Evolutionary conservation across 2,113 vertebrate genomes (phyloP), one percentile per base, ranked within the genome.

Genomic region (Pteronura brasiliensis): DNA sequence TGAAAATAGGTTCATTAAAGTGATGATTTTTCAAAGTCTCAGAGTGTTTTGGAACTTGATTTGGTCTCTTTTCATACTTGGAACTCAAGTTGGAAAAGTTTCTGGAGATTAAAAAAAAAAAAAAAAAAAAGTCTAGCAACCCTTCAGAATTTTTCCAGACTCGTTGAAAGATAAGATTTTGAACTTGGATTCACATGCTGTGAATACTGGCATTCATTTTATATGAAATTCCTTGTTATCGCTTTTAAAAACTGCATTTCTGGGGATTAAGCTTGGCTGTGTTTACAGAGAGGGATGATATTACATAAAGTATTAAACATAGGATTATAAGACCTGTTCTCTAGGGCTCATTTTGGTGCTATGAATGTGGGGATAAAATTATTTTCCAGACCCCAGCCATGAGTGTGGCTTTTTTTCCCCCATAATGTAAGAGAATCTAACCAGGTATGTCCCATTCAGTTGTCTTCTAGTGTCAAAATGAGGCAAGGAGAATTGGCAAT

Each of bases 111-210:
- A 14, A 49, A 52, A 6, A 76, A 95, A 93, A 59, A 93, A 93
- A 59, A 93, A 59, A 61, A 92, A 93, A 81, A 47, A 14, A 49
- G 95, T 95, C 97, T 96, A 93, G 94, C 85, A 96, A 92, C 42
- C 80, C 88, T 67, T 97, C 96, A 92, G 76, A 67, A 72, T 97
- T 96, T 96, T 87, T 69, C 44, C 65, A 92, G 83, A 90, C 55
- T 96, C 1, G 29, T 20, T 77, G 87, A 96, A 96, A 95, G 74
- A 61, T 77, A 90, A 77, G 36, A 79, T 87, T 47, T 95, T 95
- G 92, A 96, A 89, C 86, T 96, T 93, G 77, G 15, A 92, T 80
- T 95, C 83, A 84, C 42, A 87, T 44, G 57, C 67, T 96, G 83
- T 93, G 90, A 96, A 94, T 90, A 44, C 27, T 92, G 83, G 20